phyloP scores from a whole-genome alignment of 2,797 vertebrate genomes.

The Pogoniulus pusillus region DNA sequence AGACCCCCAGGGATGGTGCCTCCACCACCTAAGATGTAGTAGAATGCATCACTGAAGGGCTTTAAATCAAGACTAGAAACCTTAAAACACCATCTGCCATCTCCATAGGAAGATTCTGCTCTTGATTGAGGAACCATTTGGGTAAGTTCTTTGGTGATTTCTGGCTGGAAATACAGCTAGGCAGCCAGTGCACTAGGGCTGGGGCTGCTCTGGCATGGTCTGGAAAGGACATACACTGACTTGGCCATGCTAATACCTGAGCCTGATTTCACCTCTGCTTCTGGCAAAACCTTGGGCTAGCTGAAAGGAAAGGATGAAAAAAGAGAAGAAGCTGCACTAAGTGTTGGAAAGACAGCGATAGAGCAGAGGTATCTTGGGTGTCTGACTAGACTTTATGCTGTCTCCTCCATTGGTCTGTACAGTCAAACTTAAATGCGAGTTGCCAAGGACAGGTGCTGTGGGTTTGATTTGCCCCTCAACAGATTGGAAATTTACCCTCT shows the following conservation, averaged over 20 bases:
- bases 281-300: neutral
- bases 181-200: fast-evolving
- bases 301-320: neutral
- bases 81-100: neutral
- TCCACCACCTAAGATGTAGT: too few species aligned
- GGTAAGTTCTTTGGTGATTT: neutral
- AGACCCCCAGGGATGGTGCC: too few species aligned
- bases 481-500: too few species aligned
- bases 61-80: neutral
- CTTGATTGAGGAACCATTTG: neutral
- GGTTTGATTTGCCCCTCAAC: too few species aligned
- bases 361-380: neutral
- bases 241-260: neutral
- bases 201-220: neutral
- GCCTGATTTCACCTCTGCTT: neutral
- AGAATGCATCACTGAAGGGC: neutral
- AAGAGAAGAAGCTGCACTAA: neutral
- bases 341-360: neutral
- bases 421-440: neutral
- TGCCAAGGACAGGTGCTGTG: neutral
- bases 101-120: neutral
- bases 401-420: neutral
- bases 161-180: neutral
- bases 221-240: neutral
- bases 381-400: neutral